Conservation (phyloP, 2,113 vertebrate genomes). For the Saimiri boliviensis region DNA sequence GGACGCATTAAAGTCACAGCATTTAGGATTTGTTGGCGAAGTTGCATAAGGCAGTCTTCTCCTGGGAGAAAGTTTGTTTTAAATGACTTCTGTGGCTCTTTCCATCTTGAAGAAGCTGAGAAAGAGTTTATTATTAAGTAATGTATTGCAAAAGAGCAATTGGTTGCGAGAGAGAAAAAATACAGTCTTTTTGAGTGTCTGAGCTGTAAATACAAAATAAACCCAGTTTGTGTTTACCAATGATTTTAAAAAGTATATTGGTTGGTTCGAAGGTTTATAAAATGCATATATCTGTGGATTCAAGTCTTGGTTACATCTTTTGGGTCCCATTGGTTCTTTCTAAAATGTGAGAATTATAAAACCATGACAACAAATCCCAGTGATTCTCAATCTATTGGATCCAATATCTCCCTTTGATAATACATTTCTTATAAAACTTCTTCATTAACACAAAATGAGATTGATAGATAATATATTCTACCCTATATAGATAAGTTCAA, state of each 20-base stretch:
- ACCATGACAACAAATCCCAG: not conserved
- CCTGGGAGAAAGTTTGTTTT: not conserved
- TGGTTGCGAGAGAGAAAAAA: not conserved
- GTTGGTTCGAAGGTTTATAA: not conserved
- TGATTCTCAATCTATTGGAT: not conserved
- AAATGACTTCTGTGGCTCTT: not conserved
- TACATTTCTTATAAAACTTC: not conserved
- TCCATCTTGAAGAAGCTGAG: not conserved
- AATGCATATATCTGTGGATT: not conserved
- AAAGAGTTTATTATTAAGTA: constrained; percentile 1
- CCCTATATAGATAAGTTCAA: not conserved
- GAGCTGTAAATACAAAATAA: not conserved
- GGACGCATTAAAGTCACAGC: not conserved
- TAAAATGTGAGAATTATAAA: not conserved
- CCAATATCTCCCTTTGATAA: not conserved
- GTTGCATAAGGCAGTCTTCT: not conserved
- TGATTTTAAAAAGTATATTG: not conserved
- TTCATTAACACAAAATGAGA: not conserved
- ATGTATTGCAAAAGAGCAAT: constrained; percentile 12
- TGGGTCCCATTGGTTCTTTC: not conserved
- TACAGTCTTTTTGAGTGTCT: not conserved
- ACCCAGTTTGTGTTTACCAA: not conserved
- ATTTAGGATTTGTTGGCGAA: constrained; percentile 12
- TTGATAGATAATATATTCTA: not conserved
- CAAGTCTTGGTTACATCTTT: not conserved